phyloP scores from a whole-genome alignment of 2,113 vertebrate species.

The Pandion haliaetus region DNA sequence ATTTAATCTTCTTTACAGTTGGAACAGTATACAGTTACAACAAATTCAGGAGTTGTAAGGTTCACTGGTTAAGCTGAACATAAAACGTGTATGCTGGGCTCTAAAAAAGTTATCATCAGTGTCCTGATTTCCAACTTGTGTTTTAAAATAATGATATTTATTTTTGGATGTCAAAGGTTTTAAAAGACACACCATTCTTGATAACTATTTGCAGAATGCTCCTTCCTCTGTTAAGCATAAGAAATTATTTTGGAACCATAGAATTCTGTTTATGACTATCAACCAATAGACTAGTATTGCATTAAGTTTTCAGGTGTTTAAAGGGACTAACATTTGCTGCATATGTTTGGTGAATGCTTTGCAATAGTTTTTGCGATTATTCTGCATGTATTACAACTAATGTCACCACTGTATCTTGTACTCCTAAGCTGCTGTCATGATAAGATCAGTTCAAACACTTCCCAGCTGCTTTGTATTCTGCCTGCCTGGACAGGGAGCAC shows the following conservation, averaged over 20 bases:
- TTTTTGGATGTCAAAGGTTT: neutral
- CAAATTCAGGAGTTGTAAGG: neutral
- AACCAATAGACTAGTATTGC: neutral
- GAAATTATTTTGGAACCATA: neutral
- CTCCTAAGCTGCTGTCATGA: neutral
- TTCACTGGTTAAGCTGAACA: neutral
- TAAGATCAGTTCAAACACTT: neutral
- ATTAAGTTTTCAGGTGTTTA: neutral
- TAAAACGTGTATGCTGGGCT: neutral
- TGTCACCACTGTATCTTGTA: neutral
- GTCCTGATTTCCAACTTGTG: neutral
- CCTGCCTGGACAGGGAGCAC: neutral
- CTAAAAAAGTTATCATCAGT: neutral
- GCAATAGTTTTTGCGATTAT: neutral
- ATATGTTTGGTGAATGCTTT: neutral
- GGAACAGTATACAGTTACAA: neutral
- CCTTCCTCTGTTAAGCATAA: neutral
- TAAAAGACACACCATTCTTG: neutral
- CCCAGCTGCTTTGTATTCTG: slow-evolving; percentile 8
- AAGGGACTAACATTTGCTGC: neutral
- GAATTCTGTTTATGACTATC: neutral
- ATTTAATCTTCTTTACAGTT: neutral
- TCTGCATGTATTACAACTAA: neutral
- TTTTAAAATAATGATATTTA: neutral
- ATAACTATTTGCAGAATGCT: neutral